Evolutionary conservation across 2,113 vertebrate genomes (phyloP).

Genomic region (Sterrhoptilus dennistouni): DNA sequence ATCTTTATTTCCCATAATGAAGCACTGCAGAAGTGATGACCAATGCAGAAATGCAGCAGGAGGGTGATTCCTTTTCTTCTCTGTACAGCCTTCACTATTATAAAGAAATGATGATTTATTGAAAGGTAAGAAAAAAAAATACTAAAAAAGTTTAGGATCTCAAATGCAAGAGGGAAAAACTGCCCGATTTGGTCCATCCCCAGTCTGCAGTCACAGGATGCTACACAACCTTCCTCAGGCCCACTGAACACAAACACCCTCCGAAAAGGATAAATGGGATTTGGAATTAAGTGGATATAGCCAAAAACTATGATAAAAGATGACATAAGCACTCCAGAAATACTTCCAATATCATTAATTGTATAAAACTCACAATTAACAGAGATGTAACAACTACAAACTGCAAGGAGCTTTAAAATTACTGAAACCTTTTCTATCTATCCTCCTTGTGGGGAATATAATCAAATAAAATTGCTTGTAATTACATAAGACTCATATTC

Average conservation of each 20-base stretch:
- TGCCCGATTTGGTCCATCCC: neutral
- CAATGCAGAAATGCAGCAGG: neutral
- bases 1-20: neutral
- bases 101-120: neutral
- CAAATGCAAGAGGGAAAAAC: neutral
- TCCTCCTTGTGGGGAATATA: conserved; percentile 32
- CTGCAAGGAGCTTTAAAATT: neutral
- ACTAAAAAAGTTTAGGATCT: neutral
- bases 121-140: neutral
- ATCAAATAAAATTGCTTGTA: conserved; percentile 59
- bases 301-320: neutral
- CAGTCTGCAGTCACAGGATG: neutral
- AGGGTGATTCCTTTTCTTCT: neutral
- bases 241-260: neutral
- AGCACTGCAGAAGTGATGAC: neutral
- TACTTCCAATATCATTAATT: neutral
- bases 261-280: neutral
- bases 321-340: neutral
- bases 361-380: neutral
- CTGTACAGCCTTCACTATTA: neutral
- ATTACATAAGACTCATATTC: conserved; percentile 63
- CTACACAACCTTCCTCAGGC: neutral
- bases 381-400: neutral
- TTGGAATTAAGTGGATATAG: neutral
- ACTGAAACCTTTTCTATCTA: neutral